Conservation (phyloP, 2,888 invertebrate genomes). For the Arctia plantaginis region DNA sequence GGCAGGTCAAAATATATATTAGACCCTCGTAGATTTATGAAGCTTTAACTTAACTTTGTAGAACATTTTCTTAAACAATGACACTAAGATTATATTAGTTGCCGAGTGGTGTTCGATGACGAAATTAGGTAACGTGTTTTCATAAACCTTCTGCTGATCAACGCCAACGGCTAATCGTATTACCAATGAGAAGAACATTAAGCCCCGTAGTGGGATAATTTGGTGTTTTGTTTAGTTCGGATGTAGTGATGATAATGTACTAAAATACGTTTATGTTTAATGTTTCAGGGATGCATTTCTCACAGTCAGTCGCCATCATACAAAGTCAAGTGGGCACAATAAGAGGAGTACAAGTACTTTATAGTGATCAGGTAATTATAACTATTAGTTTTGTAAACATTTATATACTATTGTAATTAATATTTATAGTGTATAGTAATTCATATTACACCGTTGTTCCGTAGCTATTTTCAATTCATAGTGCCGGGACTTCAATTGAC, state of each 20-base stretch:
- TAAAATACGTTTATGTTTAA: conserved; percentile 26
- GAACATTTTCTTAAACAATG: no score
- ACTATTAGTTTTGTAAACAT: not conserved
- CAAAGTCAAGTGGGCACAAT: conserved; percentile 98
- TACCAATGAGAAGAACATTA: not conserved
- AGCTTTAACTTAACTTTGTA: no score
- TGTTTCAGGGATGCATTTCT: conserved; percentile 98
- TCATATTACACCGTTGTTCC: no score
- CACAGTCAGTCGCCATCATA: conserved; percentile 98
- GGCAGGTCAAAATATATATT: not conserved
- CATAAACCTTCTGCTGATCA: no score
- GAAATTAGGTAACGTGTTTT: no score
- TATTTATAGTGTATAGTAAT: not conserved
- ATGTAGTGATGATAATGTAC: not conserved
- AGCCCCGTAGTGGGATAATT: no score
- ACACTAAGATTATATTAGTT: no score
- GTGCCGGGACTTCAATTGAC: no score
- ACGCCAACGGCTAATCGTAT: not conserved
- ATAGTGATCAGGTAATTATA: conserved; percentile 93
- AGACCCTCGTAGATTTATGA: not conserved
- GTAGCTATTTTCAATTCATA: no score
- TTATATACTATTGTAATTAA: not conserved
- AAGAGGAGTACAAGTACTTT: conserved; percentile 97
- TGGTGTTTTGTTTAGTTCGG: no score
- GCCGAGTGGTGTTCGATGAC: no score